These are phyloP conservation scores for Lophotis ruficrista DNA, from an alignment of 2,113 vertebrate species.

Conservation along the genomic window DNA sequence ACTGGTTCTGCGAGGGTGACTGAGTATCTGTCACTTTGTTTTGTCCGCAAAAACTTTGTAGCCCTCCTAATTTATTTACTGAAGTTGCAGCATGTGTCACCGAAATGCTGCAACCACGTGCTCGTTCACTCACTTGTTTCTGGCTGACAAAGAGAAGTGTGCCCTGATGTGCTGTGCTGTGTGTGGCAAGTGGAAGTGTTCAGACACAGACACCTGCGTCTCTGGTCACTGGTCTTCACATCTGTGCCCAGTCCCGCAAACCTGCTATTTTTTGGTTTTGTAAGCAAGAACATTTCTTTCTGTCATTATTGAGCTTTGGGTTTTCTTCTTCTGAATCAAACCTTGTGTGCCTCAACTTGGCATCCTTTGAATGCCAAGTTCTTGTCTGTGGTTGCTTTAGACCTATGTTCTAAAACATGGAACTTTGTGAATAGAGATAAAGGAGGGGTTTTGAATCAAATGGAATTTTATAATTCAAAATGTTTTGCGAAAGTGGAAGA, in stretches of 20 bases:
- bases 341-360: background rate
- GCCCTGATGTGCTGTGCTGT: background rate
- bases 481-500: background rate
- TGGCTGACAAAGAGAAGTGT: background rate
- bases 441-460: background rate
- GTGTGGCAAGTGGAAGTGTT: background rate
- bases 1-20: background rate
- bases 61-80: background rate
- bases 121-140: background rate
- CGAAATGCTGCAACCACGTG: background rate
- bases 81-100: rapidly evolving
- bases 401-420: background rate
- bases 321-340: background rate
- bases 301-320: background rate
- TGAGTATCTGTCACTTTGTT: background rate
- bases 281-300: background rate
- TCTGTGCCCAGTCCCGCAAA: background rate
- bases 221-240: background rate
- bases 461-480: background rate
- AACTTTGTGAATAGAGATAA: background rate
- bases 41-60: background rate
- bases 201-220: background rate
- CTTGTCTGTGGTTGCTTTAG: background rate
- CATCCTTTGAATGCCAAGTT: background rate
- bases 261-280: background rate